Base-by-base conservation (phyloP, 1,140 invertebrate genomes). In the Drosophila arawakana region DNA sequence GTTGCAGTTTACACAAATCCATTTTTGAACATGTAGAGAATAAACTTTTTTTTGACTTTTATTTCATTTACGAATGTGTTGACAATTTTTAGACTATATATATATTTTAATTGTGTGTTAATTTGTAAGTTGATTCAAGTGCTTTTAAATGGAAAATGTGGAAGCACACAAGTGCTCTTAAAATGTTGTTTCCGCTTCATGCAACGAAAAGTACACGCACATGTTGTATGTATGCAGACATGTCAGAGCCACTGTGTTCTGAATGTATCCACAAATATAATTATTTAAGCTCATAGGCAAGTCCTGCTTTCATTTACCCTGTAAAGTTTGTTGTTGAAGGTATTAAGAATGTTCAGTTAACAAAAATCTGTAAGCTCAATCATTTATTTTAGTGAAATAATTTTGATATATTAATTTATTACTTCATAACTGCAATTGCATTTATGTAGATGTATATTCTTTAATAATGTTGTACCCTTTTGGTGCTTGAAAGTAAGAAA, bases 101-200 rank as follows among this genome's bases (percentile, higher is more conserved):
- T 39, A 39, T 9, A 9, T 39, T 9, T 39, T 39, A 39, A 39
- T 10, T 30, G 10, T 46, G 13, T 34, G 21, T 10, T 58, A 8
- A 2, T 58, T 5, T 47, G 10, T 44, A 30, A 54, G 30, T 62
- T 39, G 50, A 63, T 39, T 37, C 21, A 49, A 11, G 10, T 4
- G 5, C 58, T 18, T 59, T 50, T 68, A 25, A 65, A 63, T 65
- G 60, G 47, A 57, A 46, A 63, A 63, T 34, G 52, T 46, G 10
- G 9, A 60, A 73, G 11, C 62, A 55, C 46, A 44, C 67, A 62
- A 80, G 50, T 71, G 66, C 76, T 74, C 83, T 88, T 86, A 88
- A 86, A 86, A 88, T 58, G 82, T 62, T 43, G 47, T 81, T 82
- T 74, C 41, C 34, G 46, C 37, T 61, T 63, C 44, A 41, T 71